A percentile compares a stretch with the other conserved stretches of the same genome.
Evolutionary conservation across 2,888 invertebrate species (phyloP).

Genomic region (Nephrotoma appendiculata): DNA sequence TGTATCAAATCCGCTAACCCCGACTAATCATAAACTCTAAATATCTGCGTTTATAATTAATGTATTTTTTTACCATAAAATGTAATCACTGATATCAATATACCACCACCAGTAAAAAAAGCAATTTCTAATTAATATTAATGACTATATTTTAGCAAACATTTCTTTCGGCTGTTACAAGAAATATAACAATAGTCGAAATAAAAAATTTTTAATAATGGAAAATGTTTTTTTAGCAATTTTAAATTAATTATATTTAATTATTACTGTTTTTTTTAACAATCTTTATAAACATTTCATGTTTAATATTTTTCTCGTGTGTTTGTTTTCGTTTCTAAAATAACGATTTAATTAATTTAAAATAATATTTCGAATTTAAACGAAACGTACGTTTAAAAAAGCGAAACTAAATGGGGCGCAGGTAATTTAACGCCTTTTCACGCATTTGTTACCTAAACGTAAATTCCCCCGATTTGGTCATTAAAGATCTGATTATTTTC

Average conservation of each 20-base stretch:
- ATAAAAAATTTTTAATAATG: background rate
- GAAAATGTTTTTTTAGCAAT: background rate
- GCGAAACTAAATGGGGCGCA: background rate
- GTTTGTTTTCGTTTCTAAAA: background rate
- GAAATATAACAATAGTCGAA: background rate
- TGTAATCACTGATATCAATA: background rate
- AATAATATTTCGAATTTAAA: background rate
- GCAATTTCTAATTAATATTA: background rate
- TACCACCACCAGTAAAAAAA: background rate
- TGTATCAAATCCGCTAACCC: background rate
- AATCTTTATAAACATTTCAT: background rate
- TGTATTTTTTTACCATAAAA: background rate
- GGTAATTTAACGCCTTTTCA: background rate
- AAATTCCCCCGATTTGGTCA: too few relatives aligned
- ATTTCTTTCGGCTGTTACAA: background rate
- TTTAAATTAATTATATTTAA: background rate
- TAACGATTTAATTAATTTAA: background rate
- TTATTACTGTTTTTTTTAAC: background rate
- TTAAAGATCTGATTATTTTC: too few relatives aligned
- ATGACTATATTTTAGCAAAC: background rate
- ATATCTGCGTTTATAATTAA: background rate
- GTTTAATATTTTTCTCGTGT: background rate
- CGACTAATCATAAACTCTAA: background rate
- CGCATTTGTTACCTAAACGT: too few relatives aligned
- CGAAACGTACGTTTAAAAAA: background rate